Evolutionary conservation across 2,888 invertebrate species (phyloP).

Genomic region (Cosmopolites sordidus): DNA sequence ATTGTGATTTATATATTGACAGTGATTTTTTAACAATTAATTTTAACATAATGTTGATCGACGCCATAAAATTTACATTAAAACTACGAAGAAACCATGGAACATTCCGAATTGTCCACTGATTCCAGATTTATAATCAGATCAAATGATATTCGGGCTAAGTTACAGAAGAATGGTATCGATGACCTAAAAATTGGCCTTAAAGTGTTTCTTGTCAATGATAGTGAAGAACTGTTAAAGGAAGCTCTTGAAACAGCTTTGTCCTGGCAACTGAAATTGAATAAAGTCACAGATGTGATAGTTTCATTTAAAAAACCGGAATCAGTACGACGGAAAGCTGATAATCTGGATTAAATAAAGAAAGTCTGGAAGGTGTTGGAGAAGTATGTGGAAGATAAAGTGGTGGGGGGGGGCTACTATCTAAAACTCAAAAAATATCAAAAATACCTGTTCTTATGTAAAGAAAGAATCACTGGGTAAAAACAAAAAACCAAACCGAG

Average conservation of each 20-base stretch:
- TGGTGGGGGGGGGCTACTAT: constrained; percentile 58
- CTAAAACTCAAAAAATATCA: no score
- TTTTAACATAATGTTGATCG: no score
- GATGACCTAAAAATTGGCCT: constrained; percentile 78
- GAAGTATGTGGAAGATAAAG: constrained; percentile 60
- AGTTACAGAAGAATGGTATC: constrained; percentile 66
- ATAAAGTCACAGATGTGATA: constrained; percentile 76
- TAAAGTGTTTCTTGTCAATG: constrained; percentile 77
- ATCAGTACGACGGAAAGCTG: constrained; percentile 35
- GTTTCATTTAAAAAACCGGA: constrained; percentile 65
- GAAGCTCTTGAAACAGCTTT: constrained; percentile 77
- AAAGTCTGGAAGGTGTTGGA: constrained; percentile 76
- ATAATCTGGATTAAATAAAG: constrained; percentile 60
- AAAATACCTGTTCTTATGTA: no score
- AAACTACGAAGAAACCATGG: constrained; percentile 39
- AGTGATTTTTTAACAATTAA: no score
- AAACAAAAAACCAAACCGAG: no score
- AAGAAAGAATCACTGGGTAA: no score
- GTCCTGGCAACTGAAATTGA: constrained; percentile 63
- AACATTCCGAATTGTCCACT: constrained; percentile 26
- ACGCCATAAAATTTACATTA: constrained; percentile 60
- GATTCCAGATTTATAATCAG: constrained; percentile 10
- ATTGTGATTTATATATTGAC: no score
- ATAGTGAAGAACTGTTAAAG: constrained; percentile 59
- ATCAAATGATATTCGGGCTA: constrained; percentile 59